A percentile compares a stretch with the other conserved stretches of the same genome.
These are phyloP conservation scores for Lithophane semibrunnea DNA, from an alignment of 2,888 invertebrate genomes.

Conservation along the genomic window DNA sequence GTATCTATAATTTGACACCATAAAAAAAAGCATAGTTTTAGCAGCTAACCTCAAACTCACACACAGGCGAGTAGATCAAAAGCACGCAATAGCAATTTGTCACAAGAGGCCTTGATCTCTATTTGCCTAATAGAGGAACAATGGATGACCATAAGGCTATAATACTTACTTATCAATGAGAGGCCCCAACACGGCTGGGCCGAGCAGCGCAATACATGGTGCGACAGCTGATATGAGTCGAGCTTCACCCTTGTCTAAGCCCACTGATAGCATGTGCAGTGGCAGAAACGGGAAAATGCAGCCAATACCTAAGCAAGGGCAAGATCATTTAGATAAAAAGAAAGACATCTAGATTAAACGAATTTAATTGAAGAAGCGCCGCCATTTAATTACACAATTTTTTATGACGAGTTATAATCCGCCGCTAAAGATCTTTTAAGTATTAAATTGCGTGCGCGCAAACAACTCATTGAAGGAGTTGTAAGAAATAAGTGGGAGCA, in stretches of 20 bases:
- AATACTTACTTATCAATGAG: slow-evolving; percentile 93
- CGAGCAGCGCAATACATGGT: slow-evolving; percentile 94
- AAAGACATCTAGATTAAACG: neutral
- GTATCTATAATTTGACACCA: neutral
- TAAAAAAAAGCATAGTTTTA: neutral
- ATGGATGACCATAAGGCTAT: slow-evolving; percentile 42
- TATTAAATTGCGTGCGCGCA: slow-evolving; percentile 58
- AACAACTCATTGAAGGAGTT: slow-evolving; percentile 39
- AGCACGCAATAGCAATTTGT: slow-evolving; percentile 14
- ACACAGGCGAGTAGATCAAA: neutral
- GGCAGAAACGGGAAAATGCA: slow-evolving; percentile 95
- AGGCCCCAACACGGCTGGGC: slow-evolving; percentile 94
- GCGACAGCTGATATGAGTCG: slow-evolving; percentile 94
- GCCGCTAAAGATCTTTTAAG: slow-evolving; percentile 40
- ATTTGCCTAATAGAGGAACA: slow-evolving; percentile 27
- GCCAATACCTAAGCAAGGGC: slow-evolving; percentile 92
- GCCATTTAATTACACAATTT: slow-evolving; percentile 7
- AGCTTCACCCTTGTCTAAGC: slow-evolving; percentile 93
- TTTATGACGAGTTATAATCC: slow-evolving; percentile 23
- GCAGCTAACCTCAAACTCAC: neutral
- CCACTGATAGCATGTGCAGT: slow-evolving; percentile 93
- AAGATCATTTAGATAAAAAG: slow-evolving; percentile 3
- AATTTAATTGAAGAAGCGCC: slow-evolving; percentile 34
- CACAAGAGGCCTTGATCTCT: slow-evolving; percentile 33
- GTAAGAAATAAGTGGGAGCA: slow-evolving; percentile 57